phyloP scores from a whole-genome alignment of 1,140 invertebrate genomes.

The Colletes latitarsis region DNA sequence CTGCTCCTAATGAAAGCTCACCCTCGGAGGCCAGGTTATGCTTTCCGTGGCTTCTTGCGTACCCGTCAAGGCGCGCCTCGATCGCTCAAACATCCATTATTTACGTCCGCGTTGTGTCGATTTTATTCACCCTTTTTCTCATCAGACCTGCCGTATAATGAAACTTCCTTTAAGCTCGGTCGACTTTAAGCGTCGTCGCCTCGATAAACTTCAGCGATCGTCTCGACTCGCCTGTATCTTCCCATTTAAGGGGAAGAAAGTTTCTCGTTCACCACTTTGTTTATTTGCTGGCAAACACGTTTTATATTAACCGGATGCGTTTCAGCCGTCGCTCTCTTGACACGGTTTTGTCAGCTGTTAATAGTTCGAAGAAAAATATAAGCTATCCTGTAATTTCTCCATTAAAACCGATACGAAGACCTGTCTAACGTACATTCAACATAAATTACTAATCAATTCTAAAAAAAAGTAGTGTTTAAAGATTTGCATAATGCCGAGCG shows the following conservation, averaged over 20 bases:
- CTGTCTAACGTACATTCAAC: no score
- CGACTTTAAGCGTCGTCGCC: not conserved
- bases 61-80: constrained; percentile 38
- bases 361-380: no score
- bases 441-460: no score
- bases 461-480: no score
- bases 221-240: not conserved
- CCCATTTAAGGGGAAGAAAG: not conserved
- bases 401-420: no score
- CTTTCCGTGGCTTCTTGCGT: constrained; percentile 34
- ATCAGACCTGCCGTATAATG: constrained; percentile 1
- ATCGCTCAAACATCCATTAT: constrained; percentile 57
- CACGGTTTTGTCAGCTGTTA: no score
- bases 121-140: constrained; percentile 45
- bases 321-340: not conserved
- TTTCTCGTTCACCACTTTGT: not conserved
- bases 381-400: no score
- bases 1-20: constrained; percentile 68
- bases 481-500: no score
- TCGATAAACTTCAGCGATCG: constrained; percentile 2
- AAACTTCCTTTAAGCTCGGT: not conserved
- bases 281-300: not conserved
- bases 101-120: constrained; percentile 17
- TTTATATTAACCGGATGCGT: not conserved
- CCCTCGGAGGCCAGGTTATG: constrained; percentile 31